phyloP scores from a whole-genome alignment of 2,888 invertebrate genomes.

The Gymnocheta viridis region DNA sequence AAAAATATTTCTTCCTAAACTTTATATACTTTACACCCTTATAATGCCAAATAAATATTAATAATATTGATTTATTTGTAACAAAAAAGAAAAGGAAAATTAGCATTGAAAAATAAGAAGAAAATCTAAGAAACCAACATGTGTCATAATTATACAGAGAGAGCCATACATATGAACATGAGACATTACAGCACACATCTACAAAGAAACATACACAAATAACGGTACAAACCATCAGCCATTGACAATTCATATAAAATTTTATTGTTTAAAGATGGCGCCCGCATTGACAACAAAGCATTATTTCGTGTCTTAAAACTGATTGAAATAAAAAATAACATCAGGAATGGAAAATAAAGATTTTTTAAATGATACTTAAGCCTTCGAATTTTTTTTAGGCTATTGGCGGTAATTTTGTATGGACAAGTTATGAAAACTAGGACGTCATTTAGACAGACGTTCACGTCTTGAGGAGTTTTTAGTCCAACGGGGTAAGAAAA shows the following conservation, averaged over 20 bases:
- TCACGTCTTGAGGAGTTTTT: too few relatives aligned
- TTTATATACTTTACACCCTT: neutral
- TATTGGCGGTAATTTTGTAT: too few relatives aligned
- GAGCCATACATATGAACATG: neutral
- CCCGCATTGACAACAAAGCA: constrained; percentile 45
- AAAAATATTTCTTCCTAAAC: neutral
- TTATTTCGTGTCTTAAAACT: constrained; percentile 1
- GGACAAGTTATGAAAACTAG: too few relatives aligned
- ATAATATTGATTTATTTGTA: neutral
- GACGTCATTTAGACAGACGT: too few relatives aligned
- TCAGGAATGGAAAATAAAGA: neutral
- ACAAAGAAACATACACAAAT: neutral
- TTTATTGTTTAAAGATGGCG: constrained; percentile 57
- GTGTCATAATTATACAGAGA: neutral
- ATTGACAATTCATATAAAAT: constrained; percentile 15
- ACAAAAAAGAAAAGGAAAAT: neutral
- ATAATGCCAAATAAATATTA: neutral
- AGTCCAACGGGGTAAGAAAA: too few relatives aligned
- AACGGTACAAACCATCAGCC: neutral
- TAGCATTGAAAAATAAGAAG: neutral
- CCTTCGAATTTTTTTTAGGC: too few relatives aligned
- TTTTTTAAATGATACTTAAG: neutral
- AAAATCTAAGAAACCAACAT: neutral
- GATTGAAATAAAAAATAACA: neutral
- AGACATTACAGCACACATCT: neutral